These are phyloP conservation scores for Monarcha castaneiventris DNA, from an alignment of 2,113 vertebrate species.

Conservation along the genomic window DNA sequence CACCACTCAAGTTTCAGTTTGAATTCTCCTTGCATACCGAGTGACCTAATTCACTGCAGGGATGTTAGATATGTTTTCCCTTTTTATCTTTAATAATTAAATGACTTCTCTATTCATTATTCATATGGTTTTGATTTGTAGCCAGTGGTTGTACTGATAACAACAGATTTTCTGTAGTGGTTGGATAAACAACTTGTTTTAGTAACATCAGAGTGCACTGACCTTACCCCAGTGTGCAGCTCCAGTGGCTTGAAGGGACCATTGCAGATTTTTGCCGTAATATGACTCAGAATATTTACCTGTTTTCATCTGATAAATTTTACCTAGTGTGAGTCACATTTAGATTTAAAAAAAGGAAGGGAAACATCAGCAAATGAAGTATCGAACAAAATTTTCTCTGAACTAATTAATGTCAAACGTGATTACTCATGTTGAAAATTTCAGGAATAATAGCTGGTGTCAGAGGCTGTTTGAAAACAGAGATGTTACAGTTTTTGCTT, in stretches of 20 bases:
- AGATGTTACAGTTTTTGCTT: not conserved
- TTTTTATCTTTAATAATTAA: slow-evolving; percentile 64
- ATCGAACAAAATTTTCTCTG: not conserved
- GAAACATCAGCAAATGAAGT: not conserved
- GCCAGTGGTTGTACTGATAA: slow-evolving; percentile 23
- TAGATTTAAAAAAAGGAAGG: not conserved
- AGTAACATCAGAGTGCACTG: slow-evolving; percentile 27
- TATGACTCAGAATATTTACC: not conserved
- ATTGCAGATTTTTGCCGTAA: not conserved
- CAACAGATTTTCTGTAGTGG: slow-evolving; percentile 31
- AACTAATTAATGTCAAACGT: not conserved
- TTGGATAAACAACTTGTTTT: slow-evolving; percentile 25
- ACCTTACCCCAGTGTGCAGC: not conserved
- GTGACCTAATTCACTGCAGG: slow-evolving; percentile 56
- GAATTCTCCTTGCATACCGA: slow-evolving; percentile 32
- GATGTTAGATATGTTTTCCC: not conserved
- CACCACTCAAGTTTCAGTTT: slow-evolving; percentile 23
- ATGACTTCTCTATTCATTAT: slow-evolving; percentile 48
- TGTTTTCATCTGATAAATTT: not conserved
- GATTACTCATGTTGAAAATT: not conserved
- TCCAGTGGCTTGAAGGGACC: not conserved
- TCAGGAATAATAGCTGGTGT: not conserved
- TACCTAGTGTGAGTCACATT: not conserved
- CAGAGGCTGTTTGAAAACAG: not conserved
- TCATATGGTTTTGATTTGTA: slow-evolving; percentile 47